A percentile compares a stretch with the other conserved stretches of the same genome.
Conservation (phyloP, 2,888 invertebrate genomes). For the Acleris laterana region DNA sequence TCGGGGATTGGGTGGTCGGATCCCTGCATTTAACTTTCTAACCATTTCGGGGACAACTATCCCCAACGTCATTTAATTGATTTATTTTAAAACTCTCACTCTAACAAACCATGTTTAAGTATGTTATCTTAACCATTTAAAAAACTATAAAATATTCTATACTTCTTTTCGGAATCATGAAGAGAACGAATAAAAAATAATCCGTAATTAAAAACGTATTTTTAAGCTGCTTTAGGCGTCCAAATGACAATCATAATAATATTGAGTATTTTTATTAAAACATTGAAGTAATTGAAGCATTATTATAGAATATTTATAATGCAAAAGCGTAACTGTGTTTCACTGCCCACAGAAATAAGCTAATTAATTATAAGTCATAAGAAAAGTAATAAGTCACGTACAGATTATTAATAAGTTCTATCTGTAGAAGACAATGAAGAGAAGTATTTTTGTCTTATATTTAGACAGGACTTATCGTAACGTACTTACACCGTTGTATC, state of each 20-base stretch:
- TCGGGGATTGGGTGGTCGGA: too few species aligned
- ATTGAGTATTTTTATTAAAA: neutral
- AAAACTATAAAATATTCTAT: neutral
- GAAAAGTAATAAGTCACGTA: slow-evolving; percentile 22
- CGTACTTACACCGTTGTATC: slow-evolving; percentile 59
- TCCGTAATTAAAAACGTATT: neutral
- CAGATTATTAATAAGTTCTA: slow-evolving; percentile 25
- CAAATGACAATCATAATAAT: neutral
- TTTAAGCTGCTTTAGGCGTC: slow-evolving; percentile 2
- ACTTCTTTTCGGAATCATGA: neutral
- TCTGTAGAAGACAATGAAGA: slow-evolving; percentile 16
- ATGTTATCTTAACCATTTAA: neutral
- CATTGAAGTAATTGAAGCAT: neutral
- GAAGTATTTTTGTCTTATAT: slow-evolving; percentile 34
- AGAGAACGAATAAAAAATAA: too few species aligned
- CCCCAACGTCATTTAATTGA: too few species aligned
- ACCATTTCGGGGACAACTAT: too few species aligned
- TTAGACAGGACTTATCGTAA: slow-evolving; percentile 30
- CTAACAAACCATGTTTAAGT: too few species aligned
- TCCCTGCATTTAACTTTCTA: too few species aligned
- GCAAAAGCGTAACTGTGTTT: slow-evolving; percentile 3
- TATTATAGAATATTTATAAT: neutral
- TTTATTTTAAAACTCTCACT: too few species aligned
- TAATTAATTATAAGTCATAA: slow-evolving; percentile 2
- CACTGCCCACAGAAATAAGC: slow-evolving; percentile 15